Base-by-base conservation (phyloP, 2,888 invertebrate species). In the Lasioglossum pauxillum region DNA sequence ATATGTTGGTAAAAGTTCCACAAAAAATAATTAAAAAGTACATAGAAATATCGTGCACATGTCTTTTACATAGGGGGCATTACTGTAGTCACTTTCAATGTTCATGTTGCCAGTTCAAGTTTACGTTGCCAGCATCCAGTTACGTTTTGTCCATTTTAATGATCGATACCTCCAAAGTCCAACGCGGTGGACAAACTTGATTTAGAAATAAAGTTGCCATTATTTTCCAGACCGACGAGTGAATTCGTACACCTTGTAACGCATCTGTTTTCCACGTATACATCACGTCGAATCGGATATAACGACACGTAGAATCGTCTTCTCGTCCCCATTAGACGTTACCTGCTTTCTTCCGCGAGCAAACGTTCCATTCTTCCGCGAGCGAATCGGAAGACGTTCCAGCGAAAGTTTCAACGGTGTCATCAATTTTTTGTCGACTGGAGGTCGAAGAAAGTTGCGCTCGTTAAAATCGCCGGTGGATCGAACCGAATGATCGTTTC, bases 321-420 rank as follows among this genome's bases (percentile, higher is more conserved):
- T 67, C 35, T 19, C 67, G 67, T 67, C 23, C 67, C 35, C 67
- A 67, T 67, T 67, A 67, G 67, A 67, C 31, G 67, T 35, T 35
- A 10, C 35, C 35, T 19, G 67, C 67, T 67, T 67, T 67, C 67
- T 67, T 67, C 67, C 67, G 35, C 67, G 67, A 23, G 67, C 35
- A 67, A 67, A 8, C 67, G 35, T 23, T 67, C 67, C 67, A 67
- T 67, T 53, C 41, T 12, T 16, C n/a, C 53, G 41, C 35, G 49
- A 84, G 78, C 53, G 78, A 75, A 75, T 75, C 44, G 69, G 81
- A 84, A 69, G 84, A 82, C 53, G 83, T 38, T 72, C 41, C 83
- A 83, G 88, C 86, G 89, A 89, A 88, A 88, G 88, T 88, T 64
- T 23, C 74, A 67, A 27, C 41, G 74, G 49, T n/a, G 64, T 75